These are phyloP conservation scores for Drosophila nr. medialis DNA, from an alignment of 2,888 invertebrate genomes.

Conservation along the genomic window DNA sequence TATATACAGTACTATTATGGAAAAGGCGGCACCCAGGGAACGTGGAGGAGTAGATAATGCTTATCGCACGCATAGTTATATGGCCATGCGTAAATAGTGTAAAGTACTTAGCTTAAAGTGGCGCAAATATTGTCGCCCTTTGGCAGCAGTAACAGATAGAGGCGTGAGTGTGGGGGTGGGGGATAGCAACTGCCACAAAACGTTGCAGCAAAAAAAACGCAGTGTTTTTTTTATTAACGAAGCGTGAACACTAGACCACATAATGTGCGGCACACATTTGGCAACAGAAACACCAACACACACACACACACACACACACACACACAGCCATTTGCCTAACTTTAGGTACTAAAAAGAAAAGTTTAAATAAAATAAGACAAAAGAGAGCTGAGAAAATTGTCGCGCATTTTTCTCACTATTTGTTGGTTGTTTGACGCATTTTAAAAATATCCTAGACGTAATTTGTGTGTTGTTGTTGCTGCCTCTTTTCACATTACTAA, in stretches of 20 bases:
- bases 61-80: conserved; percentile 61
- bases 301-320: conserved; percentile 17
- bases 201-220: conserved; percentile 35
- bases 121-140: conserved; percentile 52
- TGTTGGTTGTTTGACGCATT: conserved; percentile 66
- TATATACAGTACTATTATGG: neutral
- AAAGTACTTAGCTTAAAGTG: conserved; percentile 59
- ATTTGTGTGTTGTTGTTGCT: conserved; percentile 40
- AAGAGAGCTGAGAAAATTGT: conserved; percentile 53
- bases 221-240: conserved; percentile 62
- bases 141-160: conserved; percentile 8
- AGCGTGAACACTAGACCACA: conserved; percentile 79
- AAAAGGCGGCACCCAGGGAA: neutral
- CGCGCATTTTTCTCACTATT: conserved; percentile 47
- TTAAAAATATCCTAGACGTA: conserved; percentile 75
- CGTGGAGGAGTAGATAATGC: conserved; percentile 52
- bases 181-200: conserved; percentile 31
- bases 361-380: conserved; percentile 35
- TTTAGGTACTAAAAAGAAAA: conserved; percentile 50
- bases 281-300: conserved; percentile 26
- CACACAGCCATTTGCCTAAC: conserved; percentile 39
- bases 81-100: conserved; percentile 66
- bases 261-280: conserved; percentile 77
- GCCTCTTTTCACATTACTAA: conserved; percentile 63
- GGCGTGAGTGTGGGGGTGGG: neutral